Base-by-base conservation (phyloP, 1,140 invertebrate genomes). In the Lepidurus packardi region DNA sequence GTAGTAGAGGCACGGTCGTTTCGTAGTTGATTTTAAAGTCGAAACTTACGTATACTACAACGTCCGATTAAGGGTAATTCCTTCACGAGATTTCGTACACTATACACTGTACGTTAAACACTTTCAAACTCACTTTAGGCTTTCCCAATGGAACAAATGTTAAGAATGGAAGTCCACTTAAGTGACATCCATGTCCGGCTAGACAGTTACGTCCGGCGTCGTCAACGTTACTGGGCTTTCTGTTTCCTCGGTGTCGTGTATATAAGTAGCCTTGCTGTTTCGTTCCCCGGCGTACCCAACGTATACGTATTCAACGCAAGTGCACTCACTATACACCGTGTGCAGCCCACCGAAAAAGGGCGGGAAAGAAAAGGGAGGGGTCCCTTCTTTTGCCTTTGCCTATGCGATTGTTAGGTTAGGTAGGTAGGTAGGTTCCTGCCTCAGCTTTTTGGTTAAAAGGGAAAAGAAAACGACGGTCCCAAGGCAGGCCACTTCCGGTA, bases 201-300 rank as follows among this genome's bases (percentile, higher is more conserved):
- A 65, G 53, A 65, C 53, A 65, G 53, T 65, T 65, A 65, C 53
- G 53, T 65, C 53, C 53, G 53, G 53, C 53, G 53, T 65, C 53
- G 53, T 65, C 53, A 65, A 65, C 53, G 53, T 65, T 65, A 65
- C 53, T 65, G 53, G 53, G 6, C 53, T 21, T 65, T 34, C 34
- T 34, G 34, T 34, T 34, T 34, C 34, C 34, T 34, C 34, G 34
- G 34, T 34, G 34, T 34, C 34, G 34, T 34, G 34, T 34, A 34
- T 34, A 34, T 34, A 34, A 34, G 34, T 34, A 34, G 34, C 34
- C 3, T 65, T 65, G 16, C 21, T 13, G 53, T 65, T 65, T 65
- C 53, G 53, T 65, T 65, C 53, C 16, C 53, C 21, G 53, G 16
- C 53, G 5, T 65, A 13, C 21, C 53, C 53, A 13, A 65, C 53